These are phyloP conservation scores for Dasypolia templi DNA, from an alignment of 2,888 invertebrate genomes.

Conservation along the genomic window DNA sequence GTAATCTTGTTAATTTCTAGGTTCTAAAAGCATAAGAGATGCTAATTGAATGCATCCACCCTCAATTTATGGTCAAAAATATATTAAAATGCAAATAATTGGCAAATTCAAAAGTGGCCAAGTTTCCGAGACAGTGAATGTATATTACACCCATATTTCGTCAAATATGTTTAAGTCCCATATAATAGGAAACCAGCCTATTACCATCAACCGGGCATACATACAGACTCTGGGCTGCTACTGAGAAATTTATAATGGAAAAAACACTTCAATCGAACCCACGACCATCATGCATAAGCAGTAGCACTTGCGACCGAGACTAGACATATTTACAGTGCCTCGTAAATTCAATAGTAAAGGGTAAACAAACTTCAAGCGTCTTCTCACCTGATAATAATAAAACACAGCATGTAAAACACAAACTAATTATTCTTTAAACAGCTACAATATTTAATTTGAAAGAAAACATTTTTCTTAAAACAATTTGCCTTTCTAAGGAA, in stretches of 20 bases:
- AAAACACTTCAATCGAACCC: neutral
- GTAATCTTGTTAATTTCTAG: too few relatives aligned
- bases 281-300: neutral
- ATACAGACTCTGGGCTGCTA: neutral
- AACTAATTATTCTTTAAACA: neutral
- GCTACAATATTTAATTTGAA: neutral
- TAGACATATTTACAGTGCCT: too few relatives aligned
- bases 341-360: neutral
- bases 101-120: too few relatives aligned
- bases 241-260: neutral
- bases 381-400: neutral
- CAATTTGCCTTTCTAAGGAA: neutral
- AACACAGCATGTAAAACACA: neutral
- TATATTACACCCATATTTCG: neutral
- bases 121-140: too few relatives aligned
- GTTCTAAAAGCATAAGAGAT: too few relatives aligned
- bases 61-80: too few relatives aligned
- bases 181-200: neutral
- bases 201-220: neutral
- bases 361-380: neutral
- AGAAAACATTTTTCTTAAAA: neutral
- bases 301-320: neutral
- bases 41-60: too few relatives aligned
- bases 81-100: too few relatives aligned
- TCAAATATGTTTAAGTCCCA: neutral